A percentile compares a stretch with the other conserved stretches of the same genome.
These are phyloP conservation scores for Neoascia interrupta DNA, from an alignment of 2,888 invertebrate species.

Conservation along the genomic window DNA sequence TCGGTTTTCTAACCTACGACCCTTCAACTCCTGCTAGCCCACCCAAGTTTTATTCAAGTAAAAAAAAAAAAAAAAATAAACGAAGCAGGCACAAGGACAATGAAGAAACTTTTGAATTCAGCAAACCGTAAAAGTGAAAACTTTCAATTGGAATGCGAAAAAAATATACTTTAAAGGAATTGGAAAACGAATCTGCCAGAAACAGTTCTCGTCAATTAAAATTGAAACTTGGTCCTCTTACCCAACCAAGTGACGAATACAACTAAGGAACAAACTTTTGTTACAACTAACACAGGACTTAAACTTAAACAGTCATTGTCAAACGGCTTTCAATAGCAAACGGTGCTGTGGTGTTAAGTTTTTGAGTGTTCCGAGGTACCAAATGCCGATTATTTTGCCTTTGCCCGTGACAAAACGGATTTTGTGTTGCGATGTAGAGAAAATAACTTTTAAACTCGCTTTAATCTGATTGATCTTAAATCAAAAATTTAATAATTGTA, in stretches of 20 bases:
- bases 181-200: constrained; percentile 48
- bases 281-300: constrained; percentile 30
- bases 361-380: too few relatives aligned
- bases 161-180: constrained; percentile 7
- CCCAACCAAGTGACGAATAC: constrained; percentile 23
- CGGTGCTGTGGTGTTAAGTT: constrained; percentile 1
- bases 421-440: too few relatives aligned
- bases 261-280: constrained; percentile 39
- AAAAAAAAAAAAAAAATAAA: constrained; percentile 15
- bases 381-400: too few relatives aligned
- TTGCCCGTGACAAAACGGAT: too few relatives aligned
- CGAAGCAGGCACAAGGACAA: constrained; percentile 2
- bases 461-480: too few relatives aligned
- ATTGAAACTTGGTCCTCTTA: constrained; percentile 53
- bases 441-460: too few relatives aligned
- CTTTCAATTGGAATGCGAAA: constrained; percentile 40
- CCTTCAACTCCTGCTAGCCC: constrained; percentile 31
- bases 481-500: too few relatives aligned
- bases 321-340: constrained; percentile 36
- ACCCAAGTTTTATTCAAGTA: constrained; percentile 12
- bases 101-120: constrained; percentile 30
- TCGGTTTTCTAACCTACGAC: constrained; percentile 5
- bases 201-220: constrained; percentile 64
- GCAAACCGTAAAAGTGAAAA: constrained; percentile 46
- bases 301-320: constrained; percentile 33